Evolutionary conservation across 2,888 invertebrate genomes (phyloP).

Genomic region (Eurytoma californica): DNA sequence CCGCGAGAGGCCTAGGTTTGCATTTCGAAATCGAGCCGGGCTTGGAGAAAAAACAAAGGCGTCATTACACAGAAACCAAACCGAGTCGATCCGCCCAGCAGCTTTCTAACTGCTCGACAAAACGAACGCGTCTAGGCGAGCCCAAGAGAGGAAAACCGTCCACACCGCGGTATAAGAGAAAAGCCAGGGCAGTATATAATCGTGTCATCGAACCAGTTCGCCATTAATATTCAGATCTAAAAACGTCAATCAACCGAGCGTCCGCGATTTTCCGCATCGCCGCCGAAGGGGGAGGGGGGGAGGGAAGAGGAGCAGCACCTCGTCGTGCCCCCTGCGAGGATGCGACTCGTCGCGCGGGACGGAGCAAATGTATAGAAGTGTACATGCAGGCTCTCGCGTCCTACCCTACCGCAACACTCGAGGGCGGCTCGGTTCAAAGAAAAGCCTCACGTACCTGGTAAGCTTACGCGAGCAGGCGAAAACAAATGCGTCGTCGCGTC

Average conservation of each 20-base stretch:
- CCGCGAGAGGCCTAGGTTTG: too few species aligned
- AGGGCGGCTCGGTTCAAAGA: conserved; percentile 5
- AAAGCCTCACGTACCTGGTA: conserved; percentile 41
- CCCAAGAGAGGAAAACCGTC: background rate
- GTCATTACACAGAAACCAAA: too few species aligned
- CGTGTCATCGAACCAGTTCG: conserved; percentile 1
- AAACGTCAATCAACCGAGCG: too few species aligned
- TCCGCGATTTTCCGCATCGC: background rate
- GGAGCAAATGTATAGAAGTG: background rate
- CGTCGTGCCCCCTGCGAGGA: background rate
- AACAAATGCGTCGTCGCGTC: conserved; percentile 39
- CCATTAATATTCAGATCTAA: background rate
- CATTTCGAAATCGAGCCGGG: too few species aligned
- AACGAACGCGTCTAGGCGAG: background rate
- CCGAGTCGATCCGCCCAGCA: too few species aligned
- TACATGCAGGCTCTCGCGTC: background rate
- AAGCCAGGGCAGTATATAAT: background rate
- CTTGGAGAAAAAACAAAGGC: too few species aligned
- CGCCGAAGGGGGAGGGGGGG: too few species aligned
- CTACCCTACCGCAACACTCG: background rate
- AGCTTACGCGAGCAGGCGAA: conserved; percentile 11
- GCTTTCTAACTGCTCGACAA: too few species aligned
- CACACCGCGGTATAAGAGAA: background rate
- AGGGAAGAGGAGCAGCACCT: background rate
- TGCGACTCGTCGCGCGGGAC: background rate